phyloP scores from a whole-genome alignment of 2,888 invertebrate species.

The Magallana nippona region DNA sequence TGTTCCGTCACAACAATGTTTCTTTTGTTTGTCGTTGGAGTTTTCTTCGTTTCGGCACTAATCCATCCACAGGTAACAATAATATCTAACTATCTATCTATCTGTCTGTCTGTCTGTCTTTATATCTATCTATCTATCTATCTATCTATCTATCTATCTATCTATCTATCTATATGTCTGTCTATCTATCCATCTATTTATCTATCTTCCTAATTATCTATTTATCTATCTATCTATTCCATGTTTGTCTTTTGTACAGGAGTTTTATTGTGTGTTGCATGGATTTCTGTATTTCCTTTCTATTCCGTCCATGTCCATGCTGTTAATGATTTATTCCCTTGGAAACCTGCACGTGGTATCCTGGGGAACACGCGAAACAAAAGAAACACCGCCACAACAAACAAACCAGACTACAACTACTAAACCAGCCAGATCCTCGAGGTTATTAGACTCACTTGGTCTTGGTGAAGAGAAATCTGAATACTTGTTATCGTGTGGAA shows the following conservation, averaged over 20 bases:
- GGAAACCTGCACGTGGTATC: slow-evolving; percentile 95
- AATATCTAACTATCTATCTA: too few species aligned
- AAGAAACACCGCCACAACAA: slow-evolving; percentile 51
- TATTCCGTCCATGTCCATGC: slow-evolving; percentile 96
- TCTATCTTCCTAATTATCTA: too few species aligned
- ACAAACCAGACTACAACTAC: background rate
- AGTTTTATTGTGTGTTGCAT: slow-evolving; percentile 82
- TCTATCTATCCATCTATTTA: too few species aligned
- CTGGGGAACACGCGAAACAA: slow-evolving; percentile 94
- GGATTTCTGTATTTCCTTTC: slow-evolving; percentile 91
- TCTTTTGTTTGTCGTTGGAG: slow-evolving; percentile 94
- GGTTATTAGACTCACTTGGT: slow-evolving; percentile 55
- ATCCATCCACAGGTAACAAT: slow-evolving; percentile 88
- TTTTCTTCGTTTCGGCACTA: slow-evolving; percentile 95
- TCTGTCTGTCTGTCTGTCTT: too few species aligned
- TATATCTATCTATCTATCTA: too few species aligned
- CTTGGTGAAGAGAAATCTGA: slow-evolving; percentile 58
- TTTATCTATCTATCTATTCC: too few species aligned
- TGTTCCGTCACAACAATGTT: slow-evolving; percentile 98
- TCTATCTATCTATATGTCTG: too few species aligned
- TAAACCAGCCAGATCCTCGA: slow-evolving; percentile 51
- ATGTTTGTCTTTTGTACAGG: slow-evolving; percentile 81
- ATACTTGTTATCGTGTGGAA: slow-evolving; percentile 70
- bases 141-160: too few species aligned
- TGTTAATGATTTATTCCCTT: slow-evolving; percentile 93